Base-by-base conservation (phyloP, 2,797 vertebrate genomes). In the Notoglanidium macrostoma region DNA sequence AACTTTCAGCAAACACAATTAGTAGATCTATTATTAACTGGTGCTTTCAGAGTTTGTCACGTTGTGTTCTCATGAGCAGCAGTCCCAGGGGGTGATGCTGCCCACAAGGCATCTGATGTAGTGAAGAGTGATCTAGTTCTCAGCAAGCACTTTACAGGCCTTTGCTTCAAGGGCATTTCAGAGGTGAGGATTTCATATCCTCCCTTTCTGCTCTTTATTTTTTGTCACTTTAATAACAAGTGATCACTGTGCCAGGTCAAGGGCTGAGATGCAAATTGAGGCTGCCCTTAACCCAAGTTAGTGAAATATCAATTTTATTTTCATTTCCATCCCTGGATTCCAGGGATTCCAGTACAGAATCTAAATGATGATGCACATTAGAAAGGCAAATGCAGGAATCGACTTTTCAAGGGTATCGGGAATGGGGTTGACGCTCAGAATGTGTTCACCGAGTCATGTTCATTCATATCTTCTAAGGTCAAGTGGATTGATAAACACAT, bases 1-100 rank as follows among this genome's bases (percentile, higher is more conserved):
- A 61, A 57, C 61, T 91, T 89, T 90, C 84, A 49, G 88, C 84
- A 77, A 91, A 93, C 92, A 91, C 92, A 93, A 94, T 95, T 94
- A 93, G 88, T 92, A 89, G 89, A 49, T 88, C 87, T 89, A 85
- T 88, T 89, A 89, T 92, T 26, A 87, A 87, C 80, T 73, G 72
- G 85, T 46, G 54, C 61, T 90, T 90, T 90, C 90, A 86, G 87
- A 89, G 87, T 87, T 15, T 77, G 90, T 91, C 90, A 80, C 83
- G 87, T 90, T 87, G 85, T 89, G 82, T 88, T 73, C 19, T 5
- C 88, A 80, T 84, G 83, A 70, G 84, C 86, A 74, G 90, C 86
- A 74, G 89, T 87, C 80, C 49, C 67, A 73, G 78, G n/a, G 46
- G 89, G 82, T 61, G 76, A 80, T 63, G 63, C 55, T 77, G 76